Percentiles rank a stretch among this genome's conserved stretches.
phyloP scores from a whole-genome alignment of 2,888 invertebrate genomes.

The Linnaemya tessellans region DNA sequence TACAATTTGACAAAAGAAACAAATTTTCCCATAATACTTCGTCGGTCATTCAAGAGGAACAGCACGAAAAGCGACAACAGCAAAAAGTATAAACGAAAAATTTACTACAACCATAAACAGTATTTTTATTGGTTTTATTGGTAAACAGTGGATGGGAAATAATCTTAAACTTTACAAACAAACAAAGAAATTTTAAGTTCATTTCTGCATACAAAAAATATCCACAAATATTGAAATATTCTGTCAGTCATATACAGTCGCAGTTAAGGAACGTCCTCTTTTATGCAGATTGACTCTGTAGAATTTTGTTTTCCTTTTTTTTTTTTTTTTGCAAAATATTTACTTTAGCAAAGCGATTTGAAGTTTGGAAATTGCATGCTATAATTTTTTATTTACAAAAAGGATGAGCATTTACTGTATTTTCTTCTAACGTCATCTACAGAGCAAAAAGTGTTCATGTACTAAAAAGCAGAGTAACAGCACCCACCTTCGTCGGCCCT shows the following conservation, averaged over 20 bases:
- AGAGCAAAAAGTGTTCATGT: too few relatives aligned
- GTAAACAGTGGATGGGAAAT: conserved; percentile 46
- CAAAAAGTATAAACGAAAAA: conserved; percentile 17
- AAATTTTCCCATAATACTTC: conserved; percentile 3
- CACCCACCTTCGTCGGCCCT: too few relatives aligned
- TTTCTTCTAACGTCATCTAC: too few relatives aligned
- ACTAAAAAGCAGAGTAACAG: too few relatives aligned
- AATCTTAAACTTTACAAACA: conserved; percentile 49
- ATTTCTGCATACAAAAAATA: conserved; percentile 32
- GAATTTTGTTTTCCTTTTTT: neutral
- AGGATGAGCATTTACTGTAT: too few relatives aligned
- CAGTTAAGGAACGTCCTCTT: neutral
- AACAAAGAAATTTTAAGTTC: neutral
- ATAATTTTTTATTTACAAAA: too few relatives aligned
- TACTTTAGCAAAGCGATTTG: neutral
- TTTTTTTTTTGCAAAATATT: neutral
- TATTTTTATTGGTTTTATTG: conserved; percentile 58
- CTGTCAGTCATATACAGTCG: neutral
- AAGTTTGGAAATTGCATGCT: neutral
- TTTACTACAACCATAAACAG: conserved; percentile 43
- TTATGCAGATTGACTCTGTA: conserved; percentile 23
- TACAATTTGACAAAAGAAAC: conserved; percentile 39
- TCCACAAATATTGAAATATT: conserved; percentile 34
- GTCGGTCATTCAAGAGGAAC: neutral
- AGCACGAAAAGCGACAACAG: neutral